Conservation (phyloP, 1,140 invertebrate species). For the Polypedilum pembai region DNA sequence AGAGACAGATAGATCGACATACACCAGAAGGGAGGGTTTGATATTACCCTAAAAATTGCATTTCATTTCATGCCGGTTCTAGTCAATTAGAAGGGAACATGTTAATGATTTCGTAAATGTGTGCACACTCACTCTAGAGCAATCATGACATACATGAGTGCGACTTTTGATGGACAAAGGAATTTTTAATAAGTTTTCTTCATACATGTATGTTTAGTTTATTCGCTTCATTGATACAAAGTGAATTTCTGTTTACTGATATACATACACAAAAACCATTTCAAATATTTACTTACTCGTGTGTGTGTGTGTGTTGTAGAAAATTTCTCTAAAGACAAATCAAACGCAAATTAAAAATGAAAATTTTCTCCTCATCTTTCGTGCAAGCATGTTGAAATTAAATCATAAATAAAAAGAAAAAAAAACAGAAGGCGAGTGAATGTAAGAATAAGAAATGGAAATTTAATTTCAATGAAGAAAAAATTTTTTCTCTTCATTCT, state of each 20-base stretch:
- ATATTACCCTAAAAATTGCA: not conserved
- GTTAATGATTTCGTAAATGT: not conserved
- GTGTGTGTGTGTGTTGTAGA: no score
- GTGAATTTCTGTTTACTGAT: no score
- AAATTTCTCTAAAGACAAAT: slow-evolving; percentile 11
- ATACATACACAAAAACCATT: not conserved
- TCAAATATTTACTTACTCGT: not conserved
- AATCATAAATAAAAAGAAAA: slow-evolving; percentile 11
- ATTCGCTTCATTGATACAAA: not conserved
- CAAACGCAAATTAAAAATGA: not conserved
- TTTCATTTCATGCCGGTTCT: slow-evolving; percentile 9
- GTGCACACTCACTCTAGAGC: no score
- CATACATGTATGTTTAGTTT: not conserved
- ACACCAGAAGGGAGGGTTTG: not conserved
- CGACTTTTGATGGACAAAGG: not conserved
- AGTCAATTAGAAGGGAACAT: slow-evolving; percentile 22
- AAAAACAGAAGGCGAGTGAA: not conserved
- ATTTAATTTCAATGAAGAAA: not conserved
- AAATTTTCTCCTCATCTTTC: not conserved
- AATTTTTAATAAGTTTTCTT: not conserved
- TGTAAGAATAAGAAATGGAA: not conserved
- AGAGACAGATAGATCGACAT: not conserved
- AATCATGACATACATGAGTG: no score
- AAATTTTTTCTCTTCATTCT: not conserved
- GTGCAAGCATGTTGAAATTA: not conserved